Evolutionary conservation across 2,888 invertebrate genomes (phyloP).

Genomic region (Nemotelus pantherinus): DNA sequence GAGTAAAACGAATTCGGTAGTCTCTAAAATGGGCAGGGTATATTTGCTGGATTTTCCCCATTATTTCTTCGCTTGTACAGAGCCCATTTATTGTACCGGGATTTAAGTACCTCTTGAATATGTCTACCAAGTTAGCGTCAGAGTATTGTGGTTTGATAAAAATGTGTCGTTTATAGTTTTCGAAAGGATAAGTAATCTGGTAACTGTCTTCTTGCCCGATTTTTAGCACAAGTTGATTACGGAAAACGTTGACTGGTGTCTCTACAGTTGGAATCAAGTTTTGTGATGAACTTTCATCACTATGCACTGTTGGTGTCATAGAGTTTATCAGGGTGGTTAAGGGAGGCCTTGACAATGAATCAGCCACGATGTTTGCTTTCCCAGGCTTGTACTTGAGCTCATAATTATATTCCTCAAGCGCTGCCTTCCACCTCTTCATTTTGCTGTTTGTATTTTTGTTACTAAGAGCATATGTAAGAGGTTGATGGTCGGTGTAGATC

Average conservation of each 20-base stretch:
- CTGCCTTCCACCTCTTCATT: background rate
- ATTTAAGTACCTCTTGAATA: constrained; percentile 30
- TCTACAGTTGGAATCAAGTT: background rate
- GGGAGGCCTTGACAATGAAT: background rate
- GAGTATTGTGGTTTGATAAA: background rate
- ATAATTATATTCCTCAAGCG: background rate
- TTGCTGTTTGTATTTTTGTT: background rate
- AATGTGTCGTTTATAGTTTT: constrained; percentile 1
- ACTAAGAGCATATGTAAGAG: background rate
- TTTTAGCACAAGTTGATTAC: constrained; percentile 1
- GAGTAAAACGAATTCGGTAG: constrained; percentile 7
- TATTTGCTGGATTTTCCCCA: constrained; percentile 14
- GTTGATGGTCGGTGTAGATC: background rate
- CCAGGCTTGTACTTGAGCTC: background rate
- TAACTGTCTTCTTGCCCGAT: background rate
- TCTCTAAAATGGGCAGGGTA: constrained; percentile 6
- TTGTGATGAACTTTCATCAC: background rate
- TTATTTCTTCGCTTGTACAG: background rate
- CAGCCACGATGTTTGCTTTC: background rate
- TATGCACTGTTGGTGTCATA: too few species aligned
- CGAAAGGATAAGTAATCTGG: background rate
- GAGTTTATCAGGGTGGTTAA: background rate
- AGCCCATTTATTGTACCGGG: constrained; percentile 11
- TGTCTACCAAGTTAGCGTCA: background rate
- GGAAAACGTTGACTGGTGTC: background rate